Percentiles rank a stretch among this genome's conserved stretches.
Evolutionary conservation across 2,113 vertebrate genomes (phyloP).

Genomic region (Jaculus jaculus): DNA sequence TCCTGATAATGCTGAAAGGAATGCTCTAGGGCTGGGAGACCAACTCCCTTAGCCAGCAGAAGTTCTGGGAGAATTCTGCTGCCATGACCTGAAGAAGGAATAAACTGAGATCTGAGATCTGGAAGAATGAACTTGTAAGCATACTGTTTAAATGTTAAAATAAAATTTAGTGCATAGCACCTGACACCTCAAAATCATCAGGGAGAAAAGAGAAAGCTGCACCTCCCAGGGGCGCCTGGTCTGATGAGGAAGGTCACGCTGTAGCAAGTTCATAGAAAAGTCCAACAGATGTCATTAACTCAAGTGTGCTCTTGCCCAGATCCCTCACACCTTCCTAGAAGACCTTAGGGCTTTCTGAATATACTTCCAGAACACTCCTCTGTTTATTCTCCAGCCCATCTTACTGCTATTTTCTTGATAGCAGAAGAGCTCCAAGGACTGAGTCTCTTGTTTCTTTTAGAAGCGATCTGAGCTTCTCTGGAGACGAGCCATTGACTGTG

Average conservation of each 20-base stretch:
- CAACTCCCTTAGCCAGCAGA: not conserved
- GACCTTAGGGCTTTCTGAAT: not conserved
- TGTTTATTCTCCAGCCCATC: not conserved
- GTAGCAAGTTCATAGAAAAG: not conserved
- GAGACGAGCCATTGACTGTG: not conserved
- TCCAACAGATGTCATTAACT: not conserved
- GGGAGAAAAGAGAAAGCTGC: not conserved
- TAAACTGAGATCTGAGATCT: not conserved
- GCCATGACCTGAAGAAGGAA: not conserved
- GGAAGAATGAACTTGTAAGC: slow-evolving; percentile 15
- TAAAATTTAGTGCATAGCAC: not conserved
- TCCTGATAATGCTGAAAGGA: slow-evolving; percentile 5
- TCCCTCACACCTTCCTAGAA: not conserved
- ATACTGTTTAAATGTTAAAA: not conserved
- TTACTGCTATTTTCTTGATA: not conserved
- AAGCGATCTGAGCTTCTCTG: not conserved
- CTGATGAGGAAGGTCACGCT: not conserved
- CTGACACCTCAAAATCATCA: not conserved
- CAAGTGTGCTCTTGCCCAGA: not conserved
- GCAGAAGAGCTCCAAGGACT: not conserved
- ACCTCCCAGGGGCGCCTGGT: fast-evolving
- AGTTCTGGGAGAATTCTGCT: not conserved
- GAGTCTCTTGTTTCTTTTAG: not conserved
- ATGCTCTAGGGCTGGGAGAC: not conserved
- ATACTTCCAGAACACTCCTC: not conserved